Percentiles rank a stretch among this genome's conserved stretches.
phyloP scores from a whole-genome alignment of 2,113 vertebrate species.

The Barnardius zonarius region DNA sequence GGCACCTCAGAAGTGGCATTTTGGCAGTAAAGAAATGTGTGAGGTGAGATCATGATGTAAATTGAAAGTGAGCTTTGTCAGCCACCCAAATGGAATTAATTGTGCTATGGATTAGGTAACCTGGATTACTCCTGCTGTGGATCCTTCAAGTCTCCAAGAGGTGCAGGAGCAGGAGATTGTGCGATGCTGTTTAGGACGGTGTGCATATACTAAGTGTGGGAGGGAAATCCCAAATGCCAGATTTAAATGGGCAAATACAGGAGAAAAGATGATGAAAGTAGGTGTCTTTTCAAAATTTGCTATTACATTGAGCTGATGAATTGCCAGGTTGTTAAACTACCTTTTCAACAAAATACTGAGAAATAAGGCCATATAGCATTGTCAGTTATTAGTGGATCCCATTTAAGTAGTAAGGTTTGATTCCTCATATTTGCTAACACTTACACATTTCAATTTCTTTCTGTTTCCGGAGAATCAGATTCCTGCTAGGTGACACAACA shows the following conservation, averaged over 20 bases:
- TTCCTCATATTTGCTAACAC: background rate
- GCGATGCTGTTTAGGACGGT: background rate
- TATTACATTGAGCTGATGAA: background rate
- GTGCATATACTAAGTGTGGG: rapidly evolving
- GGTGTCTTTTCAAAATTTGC: background rate
- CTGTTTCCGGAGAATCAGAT: background rate
- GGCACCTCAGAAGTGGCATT: background rate
- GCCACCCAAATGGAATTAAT: background rate
- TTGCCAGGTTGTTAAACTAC: background rate
- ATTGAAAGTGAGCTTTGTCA: background rate
- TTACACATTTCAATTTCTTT: background rate
- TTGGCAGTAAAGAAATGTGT: background rate
- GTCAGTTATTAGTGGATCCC: background rate
- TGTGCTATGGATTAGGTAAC: background rate
- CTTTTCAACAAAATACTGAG: background rate
- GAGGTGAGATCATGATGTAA: background rate
- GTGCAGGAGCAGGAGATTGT: background rate
- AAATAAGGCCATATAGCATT: background rate
- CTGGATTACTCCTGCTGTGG: background rate
- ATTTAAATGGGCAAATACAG: background rate
- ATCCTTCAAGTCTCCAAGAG: background rate
- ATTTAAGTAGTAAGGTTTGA: background rate
- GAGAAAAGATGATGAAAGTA: background rate
- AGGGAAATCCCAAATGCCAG: background rate
- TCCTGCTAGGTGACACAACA: background rate